Conservation (phyloP, 2,888 invertebrate genomes). For the Campoletis raptor region DNA sequence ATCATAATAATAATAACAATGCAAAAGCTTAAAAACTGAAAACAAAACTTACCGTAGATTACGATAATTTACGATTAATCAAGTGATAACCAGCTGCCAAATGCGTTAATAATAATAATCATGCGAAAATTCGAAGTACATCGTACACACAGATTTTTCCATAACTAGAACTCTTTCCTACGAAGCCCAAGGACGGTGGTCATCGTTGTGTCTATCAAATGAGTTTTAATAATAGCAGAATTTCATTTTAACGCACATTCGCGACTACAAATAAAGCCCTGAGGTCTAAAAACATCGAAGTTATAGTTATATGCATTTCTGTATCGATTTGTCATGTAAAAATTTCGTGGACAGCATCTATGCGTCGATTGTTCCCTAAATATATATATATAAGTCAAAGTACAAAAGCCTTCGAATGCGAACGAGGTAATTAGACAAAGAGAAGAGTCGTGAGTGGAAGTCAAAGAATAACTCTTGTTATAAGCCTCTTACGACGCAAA, state of each 20-base stretch:
- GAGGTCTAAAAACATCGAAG: conserved; percentile 31
- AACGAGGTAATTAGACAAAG: conserved; percentile 34
- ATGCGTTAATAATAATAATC: conserved; percentile 37
- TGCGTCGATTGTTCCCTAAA: neutral
- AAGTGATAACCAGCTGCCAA: conserved; percentile 49
- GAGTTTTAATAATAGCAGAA: neutral
- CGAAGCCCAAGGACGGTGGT: neutral
- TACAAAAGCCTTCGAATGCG: neutral
- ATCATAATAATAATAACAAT: conserved; percentile 45
- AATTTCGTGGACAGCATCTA: neutral
- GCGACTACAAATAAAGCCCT: conserved; percentile 10
- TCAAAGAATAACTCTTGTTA: conserved; percentile 52
- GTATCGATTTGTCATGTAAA: neutral
- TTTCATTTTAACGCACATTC: neutral
- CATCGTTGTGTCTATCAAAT: neutral
- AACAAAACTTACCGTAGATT: conserved; percentile 46
- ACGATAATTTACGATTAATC: conserved; percentile 39
- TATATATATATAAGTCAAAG: neutral
- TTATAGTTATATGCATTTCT: neutral
- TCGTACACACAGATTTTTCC: conserved; percentile 8
- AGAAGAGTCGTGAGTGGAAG: conserved; percentile 69
- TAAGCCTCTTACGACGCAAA: conserved; percentile 38
- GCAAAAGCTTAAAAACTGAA: conserved; percentile 58
- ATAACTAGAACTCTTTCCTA: neutral
- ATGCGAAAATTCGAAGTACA: conserved; percentile 29